These are phyloP conservation scores for Pavo muticus DNA, from an alignment of 2,113 vertebrate species.

Conservation along the genomic window DNA sequence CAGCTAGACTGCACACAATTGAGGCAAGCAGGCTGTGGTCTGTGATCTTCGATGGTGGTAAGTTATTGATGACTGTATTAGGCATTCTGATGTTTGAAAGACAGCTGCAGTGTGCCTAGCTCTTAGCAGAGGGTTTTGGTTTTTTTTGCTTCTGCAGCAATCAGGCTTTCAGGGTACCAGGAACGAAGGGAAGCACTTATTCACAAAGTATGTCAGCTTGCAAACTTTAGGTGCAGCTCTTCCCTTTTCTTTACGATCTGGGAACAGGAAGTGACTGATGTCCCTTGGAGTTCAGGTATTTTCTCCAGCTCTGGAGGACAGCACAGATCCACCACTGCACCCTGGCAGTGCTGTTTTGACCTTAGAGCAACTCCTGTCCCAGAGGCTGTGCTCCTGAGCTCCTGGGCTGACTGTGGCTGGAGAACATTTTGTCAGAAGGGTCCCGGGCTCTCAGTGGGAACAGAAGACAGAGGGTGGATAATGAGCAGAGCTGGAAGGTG, in stretches of 20 bases:
- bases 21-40: neutral
- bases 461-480: neutral
- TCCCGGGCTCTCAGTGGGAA: neutral
- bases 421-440: neutral
- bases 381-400: neutral
- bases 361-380: neutral
- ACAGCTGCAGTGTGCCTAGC: neutral
- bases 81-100: neutral
- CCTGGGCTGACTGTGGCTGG: neutral
- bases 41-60: neutral
- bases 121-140: neutral
- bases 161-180: neutral
- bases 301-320: neutral
- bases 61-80: neutral
- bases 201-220: neutral
- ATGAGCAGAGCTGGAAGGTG: constrained; percentile 3
- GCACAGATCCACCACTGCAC: neutral
- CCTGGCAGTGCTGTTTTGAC: neutral
- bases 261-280: neutral
- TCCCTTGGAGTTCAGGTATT: neutral
- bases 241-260: neutral
- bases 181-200: neutral
- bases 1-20: neutral
- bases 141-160: neutral
- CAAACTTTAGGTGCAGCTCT: neutral